Evolutionary conservation across 2,888 invertebrate species (phyloP), one percentile per base, ranked within the genome.

Genomic region (Cantharis flavilabris): DNA sequence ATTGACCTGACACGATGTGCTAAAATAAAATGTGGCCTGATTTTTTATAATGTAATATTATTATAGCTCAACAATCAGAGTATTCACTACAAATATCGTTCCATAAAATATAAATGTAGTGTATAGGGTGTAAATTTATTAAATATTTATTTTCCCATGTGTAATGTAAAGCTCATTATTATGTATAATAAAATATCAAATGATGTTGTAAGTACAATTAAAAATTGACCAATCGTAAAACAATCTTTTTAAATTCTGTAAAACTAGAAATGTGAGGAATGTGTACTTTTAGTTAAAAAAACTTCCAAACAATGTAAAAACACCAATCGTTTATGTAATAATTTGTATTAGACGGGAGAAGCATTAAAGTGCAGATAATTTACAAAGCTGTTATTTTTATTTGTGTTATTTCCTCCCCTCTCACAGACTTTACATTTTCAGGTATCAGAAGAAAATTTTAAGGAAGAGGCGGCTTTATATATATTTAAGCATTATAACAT

Each of bases 61-160:
- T 67, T 49, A 67, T 67, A 67, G 65, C 65, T 67, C 65, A 67
- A 67, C 65, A 67, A 67, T 67, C 65, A 67, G 20, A 67, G 26
- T 67, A 67, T n/a, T 20, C 26, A 67, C 65, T 67, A 67, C 65
- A 67, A 67, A 23, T 49, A 67, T 67, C 26, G 65, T 67, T 67
- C 65, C 65, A 67, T 67, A 23, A n/a, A 26, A 67, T 67, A 26
- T 67, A 67, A 67, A 23, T 67, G 26, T 67, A 23, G 26, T 67
- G 65, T 67, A 1, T 67, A 67, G 65, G 13, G 65, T 67, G 26
- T 49, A 49, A 49, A 49, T 49, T 49, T 49, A 49, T 49, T n/a
- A 49, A 49, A 49, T 49, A 49, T 49, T 49, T 49, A 49, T 49
- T 49, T 49, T 49, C 49, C 49, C 65, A 20, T 67, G 65, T 67